Evolutionary conservation across 2,113 vertebrate genomes (phyloP).

Genomic region (Leucoraja erinaceus): DNA sequence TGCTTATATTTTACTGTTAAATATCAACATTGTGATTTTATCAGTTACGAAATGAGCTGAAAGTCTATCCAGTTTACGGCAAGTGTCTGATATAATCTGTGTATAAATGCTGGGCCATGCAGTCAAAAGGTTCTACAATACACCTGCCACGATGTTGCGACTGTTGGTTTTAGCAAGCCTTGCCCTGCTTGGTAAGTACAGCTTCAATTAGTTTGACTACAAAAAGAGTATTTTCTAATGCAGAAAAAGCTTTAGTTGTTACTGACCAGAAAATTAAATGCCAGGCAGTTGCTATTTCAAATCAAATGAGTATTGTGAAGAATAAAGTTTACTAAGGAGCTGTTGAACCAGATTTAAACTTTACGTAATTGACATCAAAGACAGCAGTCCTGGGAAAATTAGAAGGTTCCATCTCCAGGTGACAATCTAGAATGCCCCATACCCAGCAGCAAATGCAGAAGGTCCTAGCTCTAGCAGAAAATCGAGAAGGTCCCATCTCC

Average conservation of each 20-base stretch:
- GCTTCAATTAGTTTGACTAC: neutral
- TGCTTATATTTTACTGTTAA: neutral
- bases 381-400: neutral
- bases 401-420: neutral
- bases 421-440: too few relatives aligned
- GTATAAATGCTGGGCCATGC: neutral
- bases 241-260: neutral
- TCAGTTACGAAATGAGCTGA: conserved; percentile 7
- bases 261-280: neutral
- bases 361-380: neutral
- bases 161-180: conserved; percentile 60
- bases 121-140: neutral
- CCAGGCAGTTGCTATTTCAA: too few relatives aligned
- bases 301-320: too few relatives aligned
- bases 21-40: neutral
- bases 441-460: neutral
- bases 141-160: conserved; percentile 60
- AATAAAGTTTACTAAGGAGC: neutral
- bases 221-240: neutral
- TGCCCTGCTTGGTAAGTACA: conserved; percentile 63
- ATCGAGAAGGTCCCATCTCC: neutral
- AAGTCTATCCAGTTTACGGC: neutral
- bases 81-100: neutral
- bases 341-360: neutral
- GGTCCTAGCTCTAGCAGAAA: neutral